Evolutionary conservation across 2,797 vertebrate genomes (phyloP).

Genomic region (Phoebastria nigripes): DNA sequence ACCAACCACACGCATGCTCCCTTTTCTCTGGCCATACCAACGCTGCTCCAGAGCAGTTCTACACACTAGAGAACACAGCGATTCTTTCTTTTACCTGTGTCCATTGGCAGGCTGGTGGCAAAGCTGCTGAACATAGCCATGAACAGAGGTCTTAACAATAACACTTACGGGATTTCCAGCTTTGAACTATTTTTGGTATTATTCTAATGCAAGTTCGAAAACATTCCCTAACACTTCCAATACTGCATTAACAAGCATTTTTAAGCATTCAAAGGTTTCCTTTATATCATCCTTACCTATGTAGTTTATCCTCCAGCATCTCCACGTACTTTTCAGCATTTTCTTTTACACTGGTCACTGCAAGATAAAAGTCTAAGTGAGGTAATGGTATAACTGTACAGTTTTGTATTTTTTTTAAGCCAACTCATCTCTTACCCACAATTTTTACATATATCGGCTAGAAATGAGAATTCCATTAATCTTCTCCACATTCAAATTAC

Average conservation of each 20-base stretch:
- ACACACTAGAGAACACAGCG: accelerated
- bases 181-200: not conserved
- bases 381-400: not conserved
- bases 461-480: not conserved
- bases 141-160: not conserved
- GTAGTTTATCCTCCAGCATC: constrained; percentile 78
- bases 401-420: not conserved
- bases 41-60: not conserved
- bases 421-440: not conserved
- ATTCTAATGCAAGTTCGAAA: not conserved
- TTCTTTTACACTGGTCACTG: constrained; percentile 80
- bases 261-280: not conserved
- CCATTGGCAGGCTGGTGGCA: not conserved
- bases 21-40: not conserved
- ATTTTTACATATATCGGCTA: not conserved
- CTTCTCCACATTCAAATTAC: not conserved
- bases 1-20: accelerated
- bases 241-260: not conserved
- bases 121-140: not conserved
- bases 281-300: constrained; percentile 72
- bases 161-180: not conserved
- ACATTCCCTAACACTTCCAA: not conserved
- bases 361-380: constrained; percentile 25
- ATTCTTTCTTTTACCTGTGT: not conserved
- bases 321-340: constrained; percentile 77